Evolutionary conservation across 1,140 invertebrate genomes (phyloP), one percentile per base, ranked within the genome.

Genomic region (Lordiphosa collinella): DNA sequence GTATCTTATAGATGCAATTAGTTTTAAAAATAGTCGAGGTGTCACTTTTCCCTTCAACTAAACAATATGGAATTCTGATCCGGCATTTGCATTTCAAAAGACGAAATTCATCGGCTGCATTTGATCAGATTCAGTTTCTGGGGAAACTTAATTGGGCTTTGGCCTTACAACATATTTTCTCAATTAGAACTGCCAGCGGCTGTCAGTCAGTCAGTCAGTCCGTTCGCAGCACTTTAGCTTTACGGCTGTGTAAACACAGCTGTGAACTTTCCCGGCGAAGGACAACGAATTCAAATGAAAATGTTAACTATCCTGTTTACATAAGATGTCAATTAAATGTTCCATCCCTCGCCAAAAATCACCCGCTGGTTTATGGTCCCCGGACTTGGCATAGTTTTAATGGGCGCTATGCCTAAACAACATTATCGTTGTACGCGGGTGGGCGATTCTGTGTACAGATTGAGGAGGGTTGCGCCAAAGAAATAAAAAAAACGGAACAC

Each of bases 261-360:
- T 44, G 41, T 44, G 41, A 44, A 18, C 22, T 44, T 44, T 44
- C 41, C 18, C 5, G 18, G 16, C n/a, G n/a, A 18, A 44, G 47
- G 34, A 37, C 14, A 22, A 12, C 29, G 22, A 44, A 44, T 44
- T 18, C 16, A 49, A 51, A 51, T 44, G 41, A 44, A 49, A 63
- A 68, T 65, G 66, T 69, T 65, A 69, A 69, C 66, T 69, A 69
- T 69, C 56, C 62, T 69, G 66, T 69, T 69, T 69, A 69, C 66
- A 69, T 69, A 66, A 66, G 55, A 69, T 65, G 66, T 69, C 66
- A 69, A 69, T 69, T 69, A 69, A 69, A 65, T 36, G 47, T 36
- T 49, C 10, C 11, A 35, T 31, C 32, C 18, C 11, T n/a, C 43
- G 22, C 22, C 22, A 6, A 25, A 25, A 40, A 49, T 44, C 41